Base-by-base conservation (phyloP, 2,113 vertebrate species). In the Capricornis sumatraensis region DNA sequence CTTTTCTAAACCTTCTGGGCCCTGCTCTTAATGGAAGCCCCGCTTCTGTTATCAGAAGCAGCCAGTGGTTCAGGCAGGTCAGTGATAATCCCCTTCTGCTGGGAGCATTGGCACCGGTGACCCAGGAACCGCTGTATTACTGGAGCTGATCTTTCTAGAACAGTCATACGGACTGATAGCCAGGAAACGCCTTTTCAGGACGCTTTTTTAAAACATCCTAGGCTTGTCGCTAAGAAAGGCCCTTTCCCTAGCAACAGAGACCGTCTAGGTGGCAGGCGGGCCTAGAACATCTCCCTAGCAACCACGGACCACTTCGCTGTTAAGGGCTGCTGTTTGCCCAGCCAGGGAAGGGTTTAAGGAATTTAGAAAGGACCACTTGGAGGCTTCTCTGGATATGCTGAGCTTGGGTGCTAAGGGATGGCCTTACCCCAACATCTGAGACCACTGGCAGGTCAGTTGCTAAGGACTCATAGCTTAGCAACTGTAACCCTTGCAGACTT, bases 221-320 rank as follows among this genome's bases (percentile, higher is more conserved):
- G 55, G n/a, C 57, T 96, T 84, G 86, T 95, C 57, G 79, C 93
- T 95, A 92, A 96, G 89, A 87, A 89, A 96, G 78, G 79, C 82
- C 76, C 83, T 76, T 79, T 85, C 64, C 95, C 52, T 96, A 90
- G 88, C 97, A 94, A 81, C 93, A 83, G 93, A 92, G 84, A 84
- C 83, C 76, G 12, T 30, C 8, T 9, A 57, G 76, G 60, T 45
- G 33, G 67, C 53, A 55, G 10, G 0, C 1, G 43, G 45, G 36
- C 87, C 28, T 62, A 58, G 30, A 82, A 21, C 16, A 40, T 79
- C 89, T 86, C 91, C 93, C 23, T 91, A 78, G 96, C 85, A 96
- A 90, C 87, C 52, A 3, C 1, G 1, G 67, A 6, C 33, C 87
- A 45, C 52, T 27, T 71, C 52, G 5, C 64, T 84, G 57, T 84